phyloP scores from a whole-genome alignment of 2,797 vertebrate genomes.

The Babyrousa celebensis region DNA sequence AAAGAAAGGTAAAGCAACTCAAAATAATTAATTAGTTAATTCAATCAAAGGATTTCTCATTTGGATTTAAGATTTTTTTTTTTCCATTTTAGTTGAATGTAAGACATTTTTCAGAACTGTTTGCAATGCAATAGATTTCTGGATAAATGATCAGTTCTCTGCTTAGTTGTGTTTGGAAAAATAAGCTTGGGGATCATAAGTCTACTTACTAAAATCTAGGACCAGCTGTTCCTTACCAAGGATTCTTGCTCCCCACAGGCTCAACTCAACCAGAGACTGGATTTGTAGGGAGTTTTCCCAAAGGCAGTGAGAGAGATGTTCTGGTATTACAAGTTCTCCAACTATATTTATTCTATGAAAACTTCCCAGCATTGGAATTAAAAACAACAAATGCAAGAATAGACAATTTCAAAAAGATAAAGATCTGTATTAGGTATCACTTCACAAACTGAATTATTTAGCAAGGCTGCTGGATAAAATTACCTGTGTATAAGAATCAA shows the following conservation, averaged over 20 bases:
- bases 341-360: background rate
- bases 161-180: slow-evolving; percentile 61
- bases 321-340: background rate
- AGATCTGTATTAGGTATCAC: background rate
- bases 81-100: background rate
- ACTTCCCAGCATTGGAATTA: background rate
- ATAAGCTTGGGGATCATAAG: background rate
- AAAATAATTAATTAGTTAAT: background rate
- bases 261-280: background rate
- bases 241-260: slow-evolving; percentile 40
- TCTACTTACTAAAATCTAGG: slow-evolving; percentile 67
- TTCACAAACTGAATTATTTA: slow-evolving; percentile 19
- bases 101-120: background rate
- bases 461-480: background rate
- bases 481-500: background rate
- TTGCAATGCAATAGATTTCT: slow-evolving; percentile 57
- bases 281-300: slow-evolving; percentile 60
- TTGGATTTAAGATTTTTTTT: background rate
- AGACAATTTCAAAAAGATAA: background rate
- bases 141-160: slow-evolving; percentile 51
- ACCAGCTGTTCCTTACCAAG: slow-evolving; percentile 64
- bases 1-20: background rate
- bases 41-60: background rate
- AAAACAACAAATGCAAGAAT: background rate
- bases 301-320: background rate